Evolutionary conservation across 2,797 vertebrate species (phyloP).

Genomic region (Mus minutoides): DNA sequence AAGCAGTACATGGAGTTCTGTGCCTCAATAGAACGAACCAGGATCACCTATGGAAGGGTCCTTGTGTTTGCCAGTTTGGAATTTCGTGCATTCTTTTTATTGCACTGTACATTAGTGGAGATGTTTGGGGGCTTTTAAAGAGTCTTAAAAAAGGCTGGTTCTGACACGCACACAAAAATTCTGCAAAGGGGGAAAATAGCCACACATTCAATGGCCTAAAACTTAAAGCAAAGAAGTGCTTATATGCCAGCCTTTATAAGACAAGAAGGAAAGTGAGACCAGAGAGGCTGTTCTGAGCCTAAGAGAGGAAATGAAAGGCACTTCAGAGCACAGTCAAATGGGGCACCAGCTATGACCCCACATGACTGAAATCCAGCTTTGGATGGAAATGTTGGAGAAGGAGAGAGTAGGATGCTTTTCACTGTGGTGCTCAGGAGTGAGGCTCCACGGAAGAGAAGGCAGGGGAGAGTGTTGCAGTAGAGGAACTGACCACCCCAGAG

Average conservation of each 20-base stretch:
- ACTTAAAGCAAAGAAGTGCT: not conserved
- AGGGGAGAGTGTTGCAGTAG: not conserved
- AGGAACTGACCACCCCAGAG: not conserved
- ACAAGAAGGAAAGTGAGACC: not conserved
- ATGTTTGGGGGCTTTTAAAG: not conserved
- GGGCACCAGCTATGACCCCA: not conserved
- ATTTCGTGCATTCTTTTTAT: not conserved
- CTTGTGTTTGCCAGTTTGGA: not conserved
- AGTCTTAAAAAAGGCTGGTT: not conserved
- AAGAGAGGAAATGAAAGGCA: not conserved
- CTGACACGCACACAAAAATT: not conserved
- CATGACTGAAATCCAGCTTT: not conserved
- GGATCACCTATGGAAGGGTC: not conserved
- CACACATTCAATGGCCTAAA: not conserved
- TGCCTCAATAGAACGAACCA: not conserved
- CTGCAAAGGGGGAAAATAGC: not conserved
- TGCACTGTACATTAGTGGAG: not conserved
- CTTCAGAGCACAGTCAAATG: not conserved
- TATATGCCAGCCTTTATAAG: not conserved
- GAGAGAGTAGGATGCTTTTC: not conserved
- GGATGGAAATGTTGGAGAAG: not conserved
- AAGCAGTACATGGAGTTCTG: not conserved
- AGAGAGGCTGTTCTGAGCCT: not conserved
- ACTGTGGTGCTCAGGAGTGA: not conserved
- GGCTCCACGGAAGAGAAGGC: fast-evolving